Evolutionary conservation across 2,113 vertebrate species (phyloP).

Genomic region (Donacobius atricapilla): DNA sequence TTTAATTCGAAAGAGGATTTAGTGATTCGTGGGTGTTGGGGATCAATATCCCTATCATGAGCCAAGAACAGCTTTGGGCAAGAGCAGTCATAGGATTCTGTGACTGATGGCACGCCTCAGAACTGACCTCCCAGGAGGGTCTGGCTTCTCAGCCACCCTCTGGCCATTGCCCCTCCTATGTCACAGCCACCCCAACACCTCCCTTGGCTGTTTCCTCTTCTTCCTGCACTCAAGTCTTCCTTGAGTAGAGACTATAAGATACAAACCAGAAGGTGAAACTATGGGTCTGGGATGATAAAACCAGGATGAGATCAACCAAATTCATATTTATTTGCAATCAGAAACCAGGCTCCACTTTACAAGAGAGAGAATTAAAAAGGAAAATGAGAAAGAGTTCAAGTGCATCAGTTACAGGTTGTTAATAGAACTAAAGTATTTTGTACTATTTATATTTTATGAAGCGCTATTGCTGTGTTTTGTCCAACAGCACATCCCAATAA

Average conservation of each 20-base stretch:
- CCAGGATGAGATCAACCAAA: constrained; percentile 44
- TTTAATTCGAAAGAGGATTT: constrained; percentile 46
- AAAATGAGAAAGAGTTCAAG: constrained; percentile 62
- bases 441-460: constrained; percentile 78
- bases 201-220: neutral
- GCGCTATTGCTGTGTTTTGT: constrained; percentile 66
- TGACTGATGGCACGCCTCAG: neutral
- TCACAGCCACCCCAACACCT: neutral
- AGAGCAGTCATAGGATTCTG: accelerated
- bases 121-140: neutral
- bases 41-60: neutral
- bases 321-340: constrained; percentile 59
- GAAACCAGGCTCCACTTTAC: constrained; percentile 59
- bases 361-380: constrained; percentile 58
- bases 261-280: constrained; percentile 25
- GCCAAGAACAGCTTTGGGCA: constrained; percentile 9
- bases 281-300: constrained; percentile 27
- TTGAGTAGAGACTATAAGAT: neutral
- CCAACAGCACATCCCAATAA: constrained; percentile 70
- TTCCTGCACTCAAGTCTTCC: neutral
- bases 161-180: neutral
- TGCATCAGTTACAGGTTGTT: constrained; percentile 63
- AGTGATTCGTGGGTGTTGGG: neutral
- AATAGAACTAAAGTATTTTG: constrained; percentile 67
- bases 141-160: neutral